These are phyloP conservation scores for Caenorhabditis sp. DNA, from an alignment of 2,888 invertebrate genomes.

Conservation along the genomic window DNA sequence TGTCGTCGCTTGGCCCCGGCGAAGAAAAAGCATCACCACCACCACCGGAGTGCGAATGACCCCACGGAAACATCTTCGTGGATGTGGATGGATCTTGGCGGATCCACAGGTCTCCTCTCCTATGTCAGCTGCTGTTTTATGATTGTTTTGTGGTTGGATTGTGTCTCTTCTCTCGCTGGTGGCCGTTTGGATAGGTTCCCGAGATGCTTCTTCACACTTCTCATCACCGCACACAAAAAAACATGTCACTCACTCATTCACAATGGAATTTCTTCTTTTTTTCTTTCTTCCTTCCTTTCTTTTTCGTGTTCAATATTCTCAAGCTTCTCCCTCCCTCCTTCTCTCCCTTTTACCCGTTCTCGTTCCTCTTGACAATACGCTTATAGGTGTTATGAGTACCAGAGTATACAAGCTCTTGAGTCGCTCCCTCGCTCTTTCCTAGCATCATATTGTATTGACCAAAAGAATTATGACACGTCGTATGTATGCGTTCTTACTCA, in stretches of 20 bases:
- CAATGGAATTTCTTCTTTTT: background rate
- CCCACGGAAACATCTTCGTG: conserved; percentile 35
- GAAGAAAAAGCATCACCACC: conserved; percentile 35
- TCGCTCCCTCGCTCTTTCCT: too few relatives aligned
- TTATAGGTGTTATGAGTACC: conserved; percentile 40
- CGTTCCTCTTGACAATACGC: background rate
- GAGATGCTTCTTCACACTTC: conserved; percentile 14
- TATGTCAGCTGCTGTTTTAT: conserved; percentile 59
- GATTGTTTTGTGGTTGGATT: conserved; percentile 54
- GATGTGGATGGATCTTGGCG: too few relatives aligned
- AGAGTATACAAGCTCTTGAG: conserved; percentile 43
- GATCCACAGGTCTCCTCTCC: conserved; percentile 9
- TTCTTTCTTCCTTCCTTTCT: background rate
- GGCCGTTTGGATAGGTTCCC: conserved; percentile 4
- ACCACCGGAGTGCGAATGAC: conserved; percentile 54
- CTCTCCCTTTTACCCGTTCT: background rate
- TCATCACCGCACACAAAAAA: conserved; percentile 4
- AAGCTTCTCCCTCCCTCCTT: background rate
- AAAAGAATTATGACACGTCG: conserved; percentile 54
- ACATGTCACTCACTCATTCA: conserved; percentile 15
- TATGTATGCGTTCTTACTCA: conserved; percentile 35
- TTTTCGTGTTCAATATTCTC: background rate
- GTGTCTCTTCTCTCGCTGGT: conserved; percentile 17
- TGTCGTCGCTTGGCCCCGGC: conserved; percentile 43
- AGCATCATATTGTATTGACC: conserved; percentile 54